Percentiles rank a stretch among this genome's conserved stretches.
Evolutionary conservation across 2,797 vertebrate species (phyloP).

Genomic region (Sternarchorhynchus goeldii): DNA sequence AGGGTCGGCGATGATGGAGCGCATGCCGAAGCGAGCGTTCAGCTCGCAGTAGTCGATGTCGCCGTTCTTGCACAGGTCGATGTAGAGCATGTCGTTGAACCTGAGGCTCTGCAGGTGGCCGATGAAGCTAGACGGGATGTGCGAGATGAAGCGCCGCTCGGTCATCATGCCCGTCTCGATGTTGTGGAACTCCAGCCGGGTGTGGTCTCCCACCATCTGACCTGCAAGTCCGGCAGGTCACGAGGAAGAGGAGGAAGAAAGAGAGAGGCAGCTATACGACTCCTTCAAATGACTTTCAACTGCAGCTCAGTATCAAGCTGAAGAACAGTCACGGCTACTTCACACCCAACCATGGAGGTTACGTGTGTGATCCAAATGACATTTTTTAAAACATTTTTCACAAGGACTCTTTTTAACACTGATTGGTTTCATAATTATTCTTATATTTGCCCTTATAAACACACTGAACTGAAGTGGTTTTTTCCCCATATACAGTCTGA

Average conservation of each 20-base stretch:
- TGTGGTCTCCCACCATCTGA: conserved; percentile 98
- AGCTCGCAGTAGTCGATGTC: conserved; percentile 98
- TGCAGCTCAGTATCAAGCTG: conserved; percentile 32
- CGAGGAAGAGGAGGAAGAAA: conserved; percentile 72
- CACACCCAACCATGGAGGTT: neutral
- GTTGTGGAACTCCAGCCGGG: conserved; percentile 98
- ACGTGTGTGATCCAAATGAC: neutral
- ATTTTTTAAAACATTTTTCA: neutral
- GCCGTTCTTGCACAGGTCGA: conserved; percentile 97
- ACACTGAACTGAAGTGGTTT: neutral
- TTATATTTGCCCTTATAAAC: neutral
- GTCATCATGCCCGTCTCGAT: conserved; percentile 98
- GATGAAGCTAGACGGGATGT: conserved; percentile 96
- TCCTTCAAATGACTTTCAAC: conserved; percentile 42
- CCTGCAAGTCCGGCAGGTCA: conserved; percentile 76
- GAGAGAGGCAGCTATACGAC: conserved; percentile 66
- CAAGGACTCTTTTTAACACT: conserved; percentile 9
- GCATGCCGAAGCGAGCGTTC: conserved; percentile 94
- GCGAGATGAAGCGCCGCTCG: conserved; percentile 91
- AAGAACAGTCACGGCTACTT: conserved; percentile 9
- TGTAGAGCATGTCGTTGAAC: conserved; percentile 98
- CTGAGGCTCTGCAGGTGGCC: conserved; percentile 98
- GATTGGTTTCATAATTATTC: conserved; percentile 2
- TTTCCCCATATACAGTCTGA: neutral
- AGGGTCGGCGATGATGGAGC: conserved; percentile 96